A percentile compares a stretch with the other conserved stretches of the same genome.
Evolutionary conservation across 2,888 invertebrate species (phyloP).

Genomic region (Polietes domitor): DNA sequence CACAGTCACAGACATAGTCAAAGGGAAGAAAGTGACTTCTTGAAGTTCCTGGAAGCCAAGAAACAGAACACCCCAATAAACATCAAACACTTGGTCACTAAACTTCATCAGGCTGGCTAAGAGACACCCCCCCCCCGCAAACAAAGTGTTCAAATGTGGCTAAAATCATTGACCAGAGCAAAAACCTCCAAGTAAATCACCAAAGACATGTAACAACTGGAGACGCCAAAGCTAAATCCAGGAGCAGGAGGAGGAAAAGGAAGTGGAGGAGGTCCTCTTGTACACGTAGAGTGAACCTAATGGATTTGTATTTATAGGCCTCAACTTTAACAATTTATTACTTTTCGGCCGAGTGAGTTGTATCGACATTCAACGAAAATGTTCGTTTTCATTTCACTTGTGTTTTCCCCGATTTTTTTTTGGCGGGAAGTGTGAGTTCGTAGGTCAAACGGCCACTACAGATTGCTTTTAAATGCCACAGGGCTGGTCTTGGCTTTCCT

Average conservation of each 20-base stretch:
- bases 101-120: too few species aligned
- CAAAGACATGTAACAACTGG: neutral
- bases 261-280: too few species aligned
- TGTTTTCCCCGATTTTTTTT: conserved; percentile 1
- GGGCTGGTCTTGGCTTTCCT: neutral
- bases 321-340: conserved; percentile 71
- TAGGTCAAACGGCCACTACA: too few species aligned
- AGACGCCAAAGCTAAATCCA: neutral
- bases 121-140: too few species aligned
- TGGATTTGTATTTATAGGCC: conserved; percentile 70
- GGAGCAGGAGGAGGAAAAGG: too few species aligned
- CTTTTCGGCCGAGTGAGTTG: conserved; percentile 61
- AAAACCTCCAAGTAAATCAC: conserved; percentile 28
- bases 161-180: conserved; percentile 23
- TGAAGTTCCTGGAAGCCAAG: too few species aligned
- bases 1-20: too few species aligned
- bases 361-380: too few species aligned
- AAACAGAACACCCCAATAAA: too few species aligned
- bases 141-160: conserved; percentile 24
- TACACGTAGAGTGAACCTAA: conserved; percentile 49
- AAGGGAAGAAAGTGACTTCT: too few species aligned
- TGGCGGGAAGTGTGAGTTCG: neutral
- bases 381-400: conserved; percentile 47
- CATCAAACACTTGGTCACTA: too few species aligned
- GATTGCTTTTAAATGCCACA: conserved; percentile 14